Conservation (phyloP, 2,888 invertebrate species). For the Meliscaeva auricollis region DNA sequence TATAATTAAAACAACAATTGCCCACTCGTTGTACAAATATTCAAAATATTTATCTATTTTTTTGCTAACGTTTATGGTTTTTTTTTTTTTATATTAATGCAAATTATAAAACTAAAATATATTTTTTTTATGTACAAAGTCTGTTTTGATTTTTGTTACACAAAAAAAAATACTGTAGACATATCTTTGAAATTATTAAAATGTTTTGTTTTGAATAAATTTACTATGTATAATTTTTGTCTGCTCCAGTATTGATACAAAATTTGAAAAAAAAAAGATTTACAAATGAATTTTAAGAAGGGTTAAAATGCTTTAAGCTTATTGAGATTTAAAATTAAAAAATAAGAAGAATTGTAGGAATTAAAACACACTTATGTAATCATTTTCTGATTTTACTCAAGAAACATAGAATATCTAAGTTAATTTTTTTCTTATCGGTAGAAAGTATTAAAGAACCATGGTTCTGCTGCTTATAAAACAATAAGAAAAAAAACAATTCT, state of each 20-base stretch:
- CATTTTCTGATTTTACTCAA: too few relatives aligned
- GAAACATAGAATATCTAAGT: too few relatives aligned
- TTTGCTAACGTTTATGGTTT: neutral
- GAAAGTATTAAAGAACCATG: too few relatives aligned
- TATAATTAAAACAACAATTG: neutral
- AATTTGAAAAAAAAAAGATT: neutral
- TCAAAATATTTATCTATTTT: neutral
- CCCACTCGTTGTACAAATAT: constrained; percentile 17
- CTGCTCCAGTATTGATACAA: too few relatives aligned
- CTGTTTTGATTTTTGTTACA: neutral
- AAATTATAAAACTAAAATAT: neutral
- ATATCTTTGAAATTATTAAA: constrained; percentile 35
- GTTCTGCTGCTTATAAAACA: too few relatives aligned
- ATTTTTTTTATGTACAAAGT: neutral
- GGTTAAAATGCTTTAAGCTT: too few relatives aligned
- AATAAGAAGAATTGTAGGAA: too few relatives aligned
- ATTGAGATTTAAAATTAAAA: too few relatives aligned
- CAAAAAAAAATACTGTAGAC: neutral
- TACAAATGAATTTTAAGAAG: too few relatives aligned
- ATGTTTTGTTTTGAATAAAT: constrained; percentile 26
- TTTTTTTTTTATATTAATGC: neutral
- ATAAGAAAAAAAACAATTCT: too few relatives aligned
- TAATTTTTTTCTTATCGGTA: too few relatives aligned
- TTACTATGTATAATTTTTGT: neutral
- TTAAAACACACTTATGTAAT: too few relatives aligned